Base-by-base conservation (phyloP, 2,888 invertebrate genomes). In the Drosophila bunnanda region DNA sequence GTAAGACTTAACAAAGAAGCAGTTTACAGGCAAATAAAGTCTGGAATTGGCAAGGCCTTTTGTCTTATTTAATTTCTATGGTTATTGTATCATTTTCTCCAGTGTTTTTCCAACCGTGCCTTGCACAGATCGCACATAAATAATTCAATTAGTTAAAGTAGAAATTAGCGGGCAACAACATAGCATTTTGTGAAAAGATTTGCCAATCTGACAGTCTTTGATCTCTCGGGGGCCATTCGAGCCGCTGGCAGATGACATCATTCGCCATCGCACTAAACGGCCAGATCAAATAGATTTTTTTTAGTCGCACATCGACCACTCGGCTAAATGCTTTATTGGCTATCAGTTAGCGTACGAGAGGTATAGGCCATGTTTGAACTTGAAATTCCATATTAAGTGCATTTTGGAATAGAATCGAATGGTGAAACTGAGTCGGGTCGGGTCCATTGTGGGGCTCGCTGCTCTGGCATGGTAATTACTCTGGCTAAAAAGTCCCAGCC, bases 311-410 rank as follows among this genome's bases (percentile, higher is more conserved):
- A 7, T 30, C 44, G 25, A 15, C 62, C 60, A 61, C 61, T 48
- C 30, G 69, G 60, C 68, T 60, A 71, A 69, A 69, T 71, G 72
- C 71, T 59, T 52, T 44, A 53, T 34, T 39, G 53, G 72, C 52
- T 54, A 78, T 70, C 79, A 50, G 72, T 38, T 74, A 48, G 58
- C 43, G 12, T 54, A 20, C 55, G 32, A 65, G 69, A 59, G 64
- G 66, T 64, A 67, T 54, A 56, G 57, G 56, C 39, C 39, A 68
- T 12, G 77, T 57, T 70, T 86, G 87, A 84, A 82, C 83, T 84
- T 84, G 83, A 81, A 88, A 84, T 84, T 86, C 83, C 83, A 84
- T 84, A 88, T 84, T 82, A 84, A 88, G 87, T 86, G 83, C 83
- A 86, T 77, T 83, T 88, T 62, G 87, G 74, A 82, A 83, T 82